Evolutionary conservation across 2,888 invertebrate genomes (phyloP).

Genomic region (Xestoiulus laeticollis): DNA sequence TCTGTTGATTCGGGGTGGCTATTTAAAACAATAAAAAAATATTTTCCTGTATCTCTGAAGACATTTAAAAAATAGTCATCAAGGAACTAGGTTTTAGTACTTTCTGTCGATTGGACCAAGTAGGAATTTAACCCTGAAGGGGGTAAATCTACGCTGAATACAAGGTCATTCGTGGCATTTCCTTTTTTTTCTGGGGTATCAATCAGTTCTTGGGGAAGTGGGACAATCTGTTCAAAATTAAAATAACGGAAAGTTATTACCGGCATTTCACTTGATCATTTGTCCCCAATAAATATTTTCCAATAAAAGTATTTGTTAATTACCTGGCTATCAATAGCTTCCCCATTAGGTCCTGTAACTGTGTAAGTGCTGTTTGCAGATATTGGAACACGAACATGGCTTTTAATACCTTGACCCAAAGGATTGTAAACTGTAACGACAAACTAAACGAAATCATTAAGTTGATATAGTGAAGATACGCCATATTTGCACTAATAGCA

Average conservation of each 20-base stretch:
- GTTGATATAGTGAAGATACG: too few species aligned
- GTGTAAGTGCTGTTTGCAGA: conserved; percentile 65
- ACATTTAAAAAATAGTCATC: neutral
- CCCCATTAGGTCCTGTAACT: conserved; percentile 65
- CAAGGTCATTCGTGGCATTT: conserved; percentile 73
- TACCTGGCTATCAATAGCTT: conserved; percentile 50
- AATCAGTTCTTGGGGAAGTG: conserved; percentile 70
- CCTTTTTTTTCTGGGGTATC: conserved; percentile 73
- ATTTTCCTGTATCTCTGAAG: neutral
- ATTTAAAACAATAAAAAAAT: neutral
- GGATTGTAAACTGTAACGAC: conserved; percentile 85
- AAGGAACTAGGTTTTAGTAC: neutral
- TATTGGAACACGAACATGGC: conserved; percentile 69
- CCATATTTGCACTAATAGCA: too few species aligned
- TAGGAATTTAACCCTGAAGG: conserved; percentile 65
- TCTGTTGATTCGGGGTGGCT: neutral
- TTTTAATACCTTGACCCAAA: conserved; percentile 70
- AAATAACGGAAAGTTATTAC: too few species aligned
- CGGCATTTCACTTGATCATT: too few species aligned
- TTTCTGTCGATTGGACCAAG: conserved; percentile 58
- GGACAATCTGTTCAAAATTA: conserved; percentile 66
- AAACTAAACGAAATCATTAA: too few species aligned
- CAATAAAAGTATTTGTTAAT: neutral
- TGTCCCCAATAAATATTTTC: too few species aligned
- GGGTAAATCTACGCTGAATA: conserved; percentile 76